Evolutionary conservation across 1,140 invertebrate genomes (phyloP).

Genomic region (Armadillidium nasatum): DNA sequence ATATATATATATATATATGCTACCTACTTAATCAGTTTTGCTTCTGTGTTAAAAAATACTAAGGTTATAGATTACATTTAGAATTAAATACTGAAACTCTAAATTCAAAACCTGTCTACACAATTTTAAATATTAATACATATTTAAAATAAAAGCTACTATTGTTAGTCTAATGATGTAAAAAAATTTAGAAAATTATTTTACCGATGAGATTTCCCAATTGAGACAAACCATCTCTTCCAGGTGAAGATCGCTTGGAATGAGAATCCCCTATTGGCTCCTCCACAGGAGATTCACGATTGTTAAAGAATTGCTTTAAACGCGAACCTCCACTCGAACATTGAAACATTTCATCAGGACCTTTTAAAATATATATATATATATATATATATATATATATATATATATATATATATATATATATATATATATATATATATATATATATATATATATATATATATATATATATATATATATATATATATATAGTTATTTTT

Average conservation of each 20-base stretch:
- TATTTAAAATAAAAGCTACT: too few species aligned
- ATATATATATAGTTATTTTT: slow-evolving; percentile 14
- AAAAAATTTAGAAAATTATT: too few species aligned
- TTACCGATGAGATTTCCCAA: not conserved
- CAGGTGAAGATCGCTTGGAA: not conserved
- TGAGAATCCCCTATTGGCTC: not conserved
- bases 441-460: slow-evolving; percentile 9
- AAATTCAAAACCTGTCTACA: too few species aligned
- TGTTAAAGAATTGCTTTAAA: slow-evolving; percentile 28
- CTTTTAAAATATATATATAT: not conserved
- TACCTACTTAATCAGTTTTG: too few species aligned
- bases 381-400: not conserved
- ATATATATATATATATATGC: too few species aligned
- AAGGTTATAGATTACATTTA: too few species aligned
- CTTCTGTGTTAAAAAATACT: too few species aligned
- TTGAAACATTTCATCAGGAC: not conserved
- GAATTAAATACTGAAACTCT: too few species aligned
- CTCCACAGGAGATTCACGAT: slow-evolving; percentile 14
- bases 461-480: slow-evolving; percentile 19
- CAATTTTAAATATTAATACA: too few species aligned
- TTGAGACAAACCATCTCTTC: not conserved
- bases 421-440: not conserved
- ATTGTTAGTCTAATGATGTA: too few species aligned
- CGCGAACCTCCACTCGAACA: not conserved
- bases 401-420: slow-evolving; percentile 2